phyloP scores from a whole-genome alignment of 30 jellyfish, hydroid and myxozoan genomes.

The Catostylus mosaicus region DNA sequence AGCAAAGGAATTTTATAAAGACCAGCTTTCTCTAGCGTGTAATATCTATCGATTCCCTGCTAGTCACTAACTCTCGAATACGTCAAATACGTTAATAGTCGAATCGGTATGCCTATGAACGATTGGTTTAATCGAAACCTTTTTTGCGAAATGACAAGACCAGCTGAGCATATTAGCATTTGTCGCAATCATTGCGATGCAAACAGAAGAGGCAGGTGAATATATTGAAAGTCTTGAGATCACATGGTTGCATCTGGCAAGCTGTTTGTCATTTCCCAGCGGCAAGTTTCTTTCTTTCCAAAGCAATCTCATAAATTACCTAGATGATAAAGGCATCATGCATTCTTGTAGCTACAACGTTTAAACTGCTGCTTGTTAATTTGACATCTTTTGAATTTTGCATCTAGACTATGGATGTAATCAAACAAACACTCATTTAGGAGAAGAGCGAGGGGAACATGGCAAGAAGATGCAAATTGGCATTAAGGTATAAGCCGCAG shows the following conservation, averaged over 20 bases:
- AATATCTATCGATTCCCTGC: no score
- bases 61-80: no score
- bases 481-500: no score
- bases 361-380: constrained; percentile 24
- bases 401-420: background rate
- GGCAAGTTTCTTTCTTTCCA: background rate
- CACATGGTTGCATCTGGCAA: constrained; percentile 38
- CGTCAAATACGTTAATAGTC: no score
- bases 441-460: background rate
- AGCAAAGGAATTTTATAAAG: no score
- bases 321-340: background rate
- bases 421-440: background rate
- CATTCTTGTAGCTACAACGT: background rate
- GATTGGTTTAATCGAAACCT: background rate
- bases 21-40: no score
- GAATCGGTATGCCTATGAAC: background rate
- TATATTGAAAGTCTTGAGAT: background rate
- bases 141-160: background rate
- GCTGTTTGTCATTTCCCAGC: background rate
- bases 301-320: background rate
- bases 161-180: background rate
- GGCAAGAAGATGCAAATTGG: background rate
- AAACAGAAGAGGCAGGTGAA: constrained; percentile 25
- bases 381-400: background rate
- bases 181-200: background rate